Percentiles rank a stretch among this genome's conserved stretches.
These are phyloP conservation scores for Stigmatopora nigra DNA, from an alignment of 2,113 vertebrate species.

Conservation along the genomic window DNA sequence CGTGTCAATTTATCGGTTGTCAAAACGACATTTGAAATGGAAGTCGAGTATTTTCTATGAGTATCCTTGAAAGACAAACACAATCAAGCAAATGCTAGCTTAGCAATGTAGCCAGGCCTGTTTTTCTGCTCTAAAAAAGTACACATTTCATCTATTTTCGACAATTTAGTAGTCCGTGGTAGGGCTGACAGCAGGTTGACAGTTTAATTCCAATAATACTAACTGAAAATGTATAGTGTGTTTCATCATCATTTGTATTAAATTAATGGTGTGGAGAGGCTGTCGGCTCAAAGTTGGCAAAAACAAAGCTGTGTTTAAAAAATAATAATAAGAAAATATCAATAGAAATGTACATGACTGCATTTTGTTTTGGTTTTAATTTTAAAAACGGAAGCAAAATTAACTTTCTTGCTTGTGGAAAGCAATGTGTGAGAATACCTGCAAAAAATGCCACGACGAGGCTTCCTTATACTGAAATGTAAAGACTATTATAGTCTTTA, in stretches of 20 bases:
- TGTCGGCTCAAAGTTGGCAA: not conserved
- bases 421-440: not conserved
- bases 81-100: conserved; percentile 19
- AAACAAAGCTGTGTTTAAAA: not conserved
- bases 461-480: not conserved
- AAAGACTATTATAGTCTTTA: not conserved
- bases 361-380: not conserved
- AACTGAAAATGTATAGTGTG: not conserved
- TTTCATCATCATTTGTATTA: not conserved
- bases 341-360: too few relatives aligned
- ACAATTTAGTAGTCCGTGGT: not conserved
- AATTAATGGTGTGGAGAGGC: not conserved
- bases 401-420: not conserved
- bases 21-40: not conserved
- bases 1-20: fast-evolving
- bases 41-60: not conserved
- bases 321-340: too few relatives aligned
- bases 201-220: not conserved
- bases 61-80: not conserved
- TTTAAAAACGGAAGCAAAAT: not conserved
- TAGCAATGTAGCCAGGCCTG: conserved; percentile 44
- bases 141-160: not conserved
- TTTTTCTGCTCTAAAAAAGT: conserved; percentile 2
- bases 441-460: not conserved
- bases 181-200: not conserved